Percentiles rank a stretch among this genome's conserved stretches.
Conservation (phyloP, 2,797 vertebrate species). For the Enteromius afrohamiltoni region DNA sequence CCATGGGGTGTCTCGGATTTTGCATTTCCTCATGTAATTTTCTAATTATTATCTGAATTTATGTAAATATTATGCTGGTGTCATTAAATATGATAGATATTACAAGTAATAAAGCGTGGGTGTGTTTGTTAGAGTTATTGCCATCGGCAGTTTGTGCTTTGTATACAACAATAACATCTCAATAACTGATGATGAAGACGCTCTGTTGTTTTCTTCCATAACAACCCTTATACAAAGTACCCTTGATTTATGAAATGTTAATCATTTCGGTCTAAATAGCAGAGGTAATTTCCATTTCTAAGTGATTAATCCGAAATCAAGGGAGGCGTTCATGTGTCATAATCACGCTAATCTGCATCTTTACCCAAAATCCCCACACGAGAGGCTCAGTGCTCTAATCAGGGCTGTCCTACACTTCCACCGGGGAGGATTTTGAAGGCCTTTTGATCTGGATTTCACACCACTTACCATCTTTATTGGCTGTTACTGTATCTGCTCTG, state of each 20-base stretch:
- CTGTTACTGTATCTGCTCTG: constrained; percentile 4
- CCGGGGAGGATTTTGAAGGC: constrained; percentile 31
- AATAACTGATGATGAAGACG: constrained; percentile 48
- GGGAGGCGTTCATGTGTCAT: constrained; percentile 42
- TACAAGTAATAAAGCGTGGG: constrained; percentile 23
- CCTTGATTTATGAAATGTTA: constrained; percentile 49
- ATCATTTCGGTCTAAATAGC: constrained; percentile 51
- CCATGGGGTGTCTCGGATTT: constrained; percentile 34
- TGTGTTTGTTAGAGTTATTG: constrained; percentile 41
- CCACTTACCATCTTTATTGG: constrained; percentile 43
- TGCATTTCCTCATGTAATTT: constrained; percentile 39
- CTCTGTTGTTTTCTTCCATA: constrained; percentile 33
- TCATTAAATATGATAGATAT: constrained; percentile 48
- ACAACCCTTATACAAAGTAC: constrained; percentile 40
- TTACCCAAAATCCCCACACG: constrained; percentile 44
- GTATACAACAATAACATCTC: constrained; percentile 35
- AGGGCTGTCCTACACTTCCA: constrained; percentile 33
- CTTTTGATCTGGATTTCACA: constrained; percentile 54
- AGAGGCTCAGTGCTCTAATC: constrained; percentile 31
- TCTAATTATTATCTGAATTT: constrained; percentile 47
- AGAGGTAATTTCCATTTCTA: constrained; percentile 52
- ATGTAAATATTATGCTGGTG: constrained; percentile 42
- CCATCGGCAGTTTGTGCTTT: constrained; percentile 16
- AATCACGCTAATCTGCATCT: constrained; percentile 58
- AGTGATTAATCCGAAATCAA: constrained; percentile 52